Percentiles rank a stretch among this genome's conserved stretches.
Conservation (phyloP, 1,140 invertebrate genomes). For the Trachelipus rathkii region DNA sequence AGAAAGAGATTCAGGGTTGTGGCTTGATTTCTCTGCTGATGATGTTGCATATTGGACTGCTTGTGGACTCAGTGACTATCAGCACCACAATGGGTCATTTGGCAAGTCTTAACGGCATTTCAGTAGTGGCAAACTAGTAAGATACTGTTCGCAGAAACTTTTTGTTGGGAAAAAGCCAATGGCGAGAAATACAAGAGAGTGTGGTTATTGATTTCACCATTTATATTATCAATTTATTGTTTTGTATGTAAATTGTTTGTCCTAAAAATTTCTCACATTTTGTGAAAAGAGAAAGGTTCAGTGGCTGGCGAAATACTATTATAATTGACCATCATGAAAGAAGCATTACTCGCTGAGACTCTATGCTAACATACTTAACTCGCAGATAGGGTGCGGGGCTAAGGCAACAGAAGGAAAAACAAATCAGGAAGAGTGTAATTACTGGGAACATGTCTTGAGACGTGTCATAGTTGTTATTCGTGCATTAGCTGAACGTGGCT, state of each 20-base stretch:
- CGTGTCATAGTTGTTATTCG: conserved; percentile 33
- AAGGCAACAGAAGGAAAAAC: conserved; percentile 34
- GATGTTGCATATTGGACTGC: conserved; percentile 40
- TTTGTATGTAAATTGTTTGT: conserved; percentile 45
- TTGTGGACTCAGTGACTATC: conserved; percentile 38
- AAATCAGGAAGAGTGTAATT: conserved; percentile 22
- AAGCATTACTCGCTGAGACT: conserved; percentile 34
- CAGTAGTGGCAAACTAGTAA: conserved; percentile 43
- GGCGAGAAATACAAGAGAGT: conserved; percentile 19
- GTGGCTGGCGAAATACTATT: conserved; percentile 31
- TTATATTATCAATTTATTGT: conserved; percentile 39
- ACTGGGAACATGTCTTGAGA: conserved; percentile 27
- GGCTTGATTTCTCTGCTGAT: conserved; percentile 32
- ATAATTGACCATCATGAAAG: conserved; percentile 36
- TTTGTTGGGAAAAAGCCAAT: conserved; percentile 31
- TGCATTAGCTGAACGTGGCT: conserved; percentile 39
- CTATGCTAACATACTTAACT: conserved; percentile 44
- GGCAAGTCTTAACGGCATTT: conserved; percentile 41
- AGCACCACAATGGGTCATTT: conserved; percentile 43
- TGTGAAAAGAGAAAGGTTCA: conserved; percentile 32
- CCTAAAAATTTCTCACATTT: conserved; percentile 39
- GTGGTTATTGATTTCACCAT: conserved; percentile 41
- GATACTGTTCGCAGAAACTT: conserved; percentile 41
- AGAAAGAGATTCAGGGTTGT: conserved; percentile 28
- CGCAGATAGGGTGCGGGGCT: conserved; percentile 35